Percentiles rank a stretch among this genome's conserved stretches.
phyloP scores from a whole-genome alignment of 2,888 invertebrate genomes.

The Agapetus fuscipes region DNA sequence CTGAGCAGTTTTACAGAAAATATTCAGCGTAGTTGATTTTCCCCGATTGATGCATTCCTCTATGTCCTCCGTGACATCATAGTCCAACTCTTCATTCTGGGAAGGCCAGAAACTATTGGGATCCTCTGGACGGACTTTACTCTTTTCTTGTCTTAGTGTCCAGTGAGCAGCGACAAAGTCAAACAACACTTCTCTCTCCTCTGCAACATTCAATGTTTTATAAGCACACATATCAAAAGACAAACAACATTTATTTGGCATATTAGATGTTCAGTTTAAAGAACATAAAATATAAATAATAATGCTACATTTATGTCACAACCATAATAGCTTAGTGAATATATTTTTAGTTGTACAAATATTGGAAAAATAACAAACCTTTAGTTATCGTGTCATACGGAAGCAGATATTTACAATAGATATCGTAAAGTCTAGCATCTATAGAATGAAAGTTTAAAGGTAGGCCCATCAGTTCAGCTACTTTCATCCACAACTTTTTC shows the following conservation, averaged over 20 bases:
- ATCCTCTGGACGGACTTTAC: constrained; percentile 29
- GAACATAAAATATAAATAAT: no score
- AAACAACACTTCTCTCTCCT: constrained; percentile 63
- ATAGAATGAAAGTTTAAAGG: constrained; percentile 70
- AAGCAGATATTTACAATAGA: constrained; percentile 83
- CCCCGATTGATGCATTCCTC: constrained; percentile 77
- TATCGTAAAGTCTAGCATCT: constrained; percentile 73
- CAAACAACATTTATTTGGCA: no score
- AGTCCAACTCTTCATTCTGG: constrained; percentile 32
- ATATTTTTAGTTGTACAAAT: no score
- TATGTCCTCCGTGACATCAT: constrained; percentile 47
- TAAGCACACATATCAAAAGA: no score
- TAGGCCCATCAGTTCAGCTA: constrained; percentile 82
- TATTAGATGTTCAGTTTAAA: no score
- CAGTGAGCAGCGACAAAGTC: constrained; percentile 66
- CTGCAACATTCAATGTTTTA: no score
- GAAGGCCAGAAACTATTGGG: constrained; percentile 30
- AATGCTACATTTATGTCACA: no score
- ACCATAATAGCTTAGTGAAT: no score
- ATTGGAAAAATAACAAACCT: no score
- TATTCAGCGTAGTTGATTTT: constrained; percentile 68
- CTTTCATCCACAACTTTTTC: constrained; percentile 78
- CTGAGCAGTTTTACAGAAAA: constrained; percentile 70
- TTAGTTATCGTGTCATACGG: constrained; percentile 79
- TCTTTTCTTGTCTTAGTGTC: constrained; percentile 50